These are phyloP conservation scores for Drosophila testacea DNA, from an alignment of 2,888 invertebrate species.

Conservation along the genomic window DNA sequence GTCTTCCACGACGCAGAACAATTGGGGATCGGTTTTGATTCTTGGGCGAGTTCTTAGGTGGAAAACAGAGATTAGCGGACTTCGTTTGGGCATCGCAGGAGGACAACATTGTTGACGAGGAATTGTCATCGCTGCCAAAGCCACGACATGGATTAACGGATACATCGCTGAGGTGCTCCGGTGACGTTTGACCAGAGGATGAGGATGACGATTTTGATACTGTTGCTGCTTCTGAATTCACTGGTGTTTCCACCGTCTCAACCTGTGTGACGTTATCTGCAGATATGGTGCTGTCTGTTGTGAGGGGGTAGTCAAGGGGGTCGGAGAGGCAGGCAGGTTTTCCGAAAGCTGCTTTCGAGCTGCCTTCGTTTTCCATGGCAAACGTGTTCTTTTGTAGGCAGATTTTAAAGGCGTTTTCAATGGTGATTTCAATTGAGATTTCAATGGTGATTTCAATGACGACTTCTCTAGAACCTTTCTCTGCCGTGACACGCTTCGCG, in stretches of 20 bases:
- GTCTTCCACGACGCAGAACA: slow-evolving; percentile 36
- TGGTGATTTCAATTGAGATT: not conserved
- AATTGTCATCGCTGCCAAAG: slow-evolving; percentile 48
- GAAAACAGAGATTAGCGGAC: slow-evolving; percentile 31
- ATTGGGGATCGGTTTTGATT: not conserved
- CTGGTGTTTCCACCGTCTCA: not conserved
- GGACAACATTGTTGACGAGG: slow-evolving; percentile 25
- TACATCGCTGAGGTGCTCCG: slow-evolving; percentile 58
- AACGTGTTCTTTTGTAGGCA: slow-evolving; percentile 11
- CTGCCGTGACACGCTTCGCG: not conserved
- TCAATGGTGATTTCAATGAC: slow-evolving; percentile 1
- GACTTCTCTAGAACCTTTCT: not conserved
- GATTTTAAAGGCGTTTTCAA: slow-evolving; percentile 1
- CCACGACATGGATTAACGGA: slow-evolving; percentile 61
- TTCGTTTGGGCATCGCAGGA: not conserved
- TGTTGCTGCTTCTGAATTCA: not conserved
- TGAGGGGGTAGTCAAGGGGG: not conserved
- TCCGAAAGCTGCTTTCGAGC: slow-evolving; percentile 68
- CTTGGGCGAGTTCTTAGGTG: slow-evolving; percentile 30
- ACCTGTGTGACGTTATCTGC: not conserved
- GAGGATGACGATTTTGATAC: slow-evolving; percentile 1
- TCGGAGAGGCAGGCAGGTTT: slow-evolving; percentile 19
- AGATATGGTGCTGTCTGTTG: not conserved
- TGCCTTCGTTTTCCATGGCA: slow-evolving; percentile 77
- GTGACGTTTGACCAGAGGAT: slow-evolving; percentile 20